Evolutionary conservation across 1,140 invertebrate species (phyloP), one percentile per base, ranked within the genome.

Genomic region (Neotoxoptera formosana): DNA sequence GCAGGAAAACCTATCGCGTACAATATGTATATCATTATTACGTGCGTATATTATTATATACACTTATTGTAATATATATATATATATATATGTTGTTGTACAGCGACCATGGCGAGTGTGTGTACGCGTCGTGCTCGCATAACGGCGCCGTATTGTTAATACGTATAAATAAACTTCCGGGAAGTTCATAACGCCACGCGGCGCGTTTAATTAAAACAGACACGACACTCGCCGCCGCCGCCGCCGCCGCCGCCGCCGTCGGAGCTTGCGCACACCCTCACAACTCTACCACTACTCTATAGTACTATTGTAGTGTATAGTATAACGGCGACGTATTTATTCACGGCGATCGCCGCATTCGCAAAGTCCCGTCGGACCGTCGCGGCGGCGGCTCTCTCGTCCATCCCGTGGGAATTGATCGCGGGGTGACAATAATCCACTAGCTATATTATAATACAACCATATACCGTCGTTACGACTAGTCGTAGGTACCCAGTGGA

Each of bases 121-220:
- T 76, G 60, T 76, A 53, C n/a, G n/a, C 14, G n/a, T 76, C 14
- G 60, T 6, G 23, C 23, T 76, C 60, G 60, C 30, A 76, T 76
- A 34, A 4, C 60, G 60, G 14, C 60, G 60, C 17, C 60, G 60
- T 76, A 76, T 76, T 76, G 60, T 76, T 76, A n/a, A 76, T 76
- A n/a, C 60, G n/a, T 34, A 76, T 34, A 76, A 76, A 76, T 76
- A 76, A 76, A 48, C 45, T 88, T 88, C 47, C 17, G 30, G 30
- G 47, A 48, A 88, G 86, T 88, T 51, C n/a, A 88, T 88, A 88
- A 67, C 21, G 60, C 41, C 41, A 30, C 36, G 21, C 56, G 21
- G 17, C 14, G 89, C 20, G 30, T 92, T 92, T 92, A 92, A 92
- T 92, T 92, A 92, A 92, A 92, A 92, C 45, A 83, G 91, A 83